Percentiles rank a stretch among this genome's conserved stretches.
Evolutionary conservation across 2,888 invertebrate species (phyloP).

Genomic region (Argyresthia goedartella): DNA sequence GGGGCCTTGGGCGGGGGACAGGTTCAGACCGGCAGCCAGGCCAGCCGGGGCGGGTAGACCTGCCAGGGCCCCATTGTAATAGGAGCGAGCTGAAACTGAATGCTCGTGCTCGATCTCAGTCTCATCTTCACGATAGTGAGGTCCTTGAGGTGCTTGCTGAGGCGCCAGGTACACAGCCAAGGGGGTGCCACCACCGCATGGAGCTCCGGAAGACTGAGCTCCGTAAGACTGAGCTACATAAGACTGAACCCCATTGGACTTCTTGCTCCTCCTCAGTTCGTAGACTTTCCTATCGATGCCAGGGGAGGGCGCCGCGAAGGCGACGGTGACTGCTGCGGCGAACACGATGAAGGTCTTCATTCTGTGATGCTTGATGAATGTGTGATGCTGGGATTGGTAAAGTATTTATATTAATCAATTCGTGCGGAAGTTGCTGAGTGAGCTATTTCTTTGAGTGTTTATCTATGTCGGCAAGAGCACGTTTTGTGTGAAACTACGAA

Average conservation of each 20-base stretch:
- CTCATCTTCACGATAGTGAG: conserved; percentile 14
- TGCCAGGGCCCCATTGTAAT: conserved; percentile 1
- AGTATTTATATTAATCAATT: not conserved
- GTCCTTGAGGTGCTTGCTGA: conserved; percentile 1
- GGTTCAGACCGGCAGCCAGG: not conserved
- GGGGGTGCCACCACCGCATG: conserved; percentile 10
- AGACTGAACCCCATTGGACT: too few relatives aligned
- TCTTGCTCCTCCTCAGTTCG: conserved; percentile 12
- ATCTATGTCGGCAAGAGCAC: too few relatives aligned
- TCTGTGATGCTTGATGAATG: conserved; percentile 3
- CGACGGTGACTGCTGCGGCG: conserved; percentile 11
- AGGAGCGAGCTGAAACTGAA: conserved; percentile 5
- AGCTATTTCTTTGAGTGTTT: too few relatives aligned
- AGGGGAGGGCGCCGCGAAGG: conserved; percentile 15
- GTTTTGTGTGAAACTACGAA: too few relatives aligned
- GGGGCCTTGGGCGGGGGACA: not conserved
- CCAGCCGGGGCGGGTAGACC: not conserved
- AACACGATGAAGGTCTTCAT: conserved; percentile 18
- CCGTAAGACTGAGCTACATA: too few relatives aligned
- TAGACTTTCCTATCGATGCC: conserved; percentile 2
- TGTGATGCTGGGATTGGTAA: not conserved
- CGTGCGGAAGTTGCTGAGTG: too few relatives aligned
- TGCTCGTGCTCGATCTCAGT: conserved; percentile 6
- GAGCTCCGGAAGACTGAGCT: not conserved
- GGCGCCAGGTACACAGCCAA: conserved; percentile 14